Evolutionary conservation across 2,797 vertebrate genomes (phyloP), one percentile per base, ranked within the genome.

Genomic region (Enteromius argenteus): DNA sequence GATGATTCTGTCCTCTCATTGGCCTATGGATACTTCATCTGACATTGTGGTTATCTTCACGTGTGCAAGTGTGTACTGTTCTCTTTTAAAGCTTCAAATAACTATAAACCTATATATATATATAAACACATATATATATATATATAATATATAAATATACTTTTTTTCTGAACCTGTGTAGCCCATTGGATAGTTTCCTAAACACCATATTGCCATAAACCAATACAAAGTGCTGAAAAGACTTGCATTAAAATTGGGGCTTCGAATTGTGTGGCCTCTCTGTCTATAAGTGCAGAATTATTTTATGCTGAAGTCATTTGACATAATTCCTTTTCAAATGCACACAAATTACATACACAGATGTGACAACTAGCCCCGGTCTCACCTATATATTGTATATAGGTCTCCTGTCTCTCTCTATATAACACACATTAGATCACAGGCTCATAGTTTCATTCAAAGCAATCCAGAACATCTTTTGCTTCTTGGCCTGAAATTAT

Each of bases 51-150:
- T 98, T 98, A 96, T 98, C 97, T 79, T 97, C 97, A 97, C 97
- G 96, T 98, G 97, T 99, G 97, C 95, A 97, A 97, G 97, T 99
- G 97, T 99, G 98, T 98, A 97, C 96, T 98, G 97, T 99, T 97
- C 97, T 98, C 97, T 97, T 98, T 98, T 96, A 97, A 97, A 97
- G 96, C 96, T 96, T 96, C 95, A 74, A 96, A 95, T 96, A 96
- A 96, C 95, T 96, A 96, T 95, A 95, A 95, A 94, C 89, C 93
- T 94, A 96, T 97, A 95, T 96, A 95, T 97, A 96, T 95, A 96
- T 94, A 91, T 93, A 94, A 95, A 95, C 94, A 95, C 96, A 96
- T 95, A 94, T 74, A 85, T 85, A 94, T 74, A 85, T 85, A 93
- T 91, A 93, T 96, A 96, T 95, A 60, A 75, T 82, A 84, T 71